Evolutionary conservation across 2,797 vertebrate species (phyloP), one percentile per base, ranked within the genome.

Genomic region (Hypotaenidia okinawae): DNA sequence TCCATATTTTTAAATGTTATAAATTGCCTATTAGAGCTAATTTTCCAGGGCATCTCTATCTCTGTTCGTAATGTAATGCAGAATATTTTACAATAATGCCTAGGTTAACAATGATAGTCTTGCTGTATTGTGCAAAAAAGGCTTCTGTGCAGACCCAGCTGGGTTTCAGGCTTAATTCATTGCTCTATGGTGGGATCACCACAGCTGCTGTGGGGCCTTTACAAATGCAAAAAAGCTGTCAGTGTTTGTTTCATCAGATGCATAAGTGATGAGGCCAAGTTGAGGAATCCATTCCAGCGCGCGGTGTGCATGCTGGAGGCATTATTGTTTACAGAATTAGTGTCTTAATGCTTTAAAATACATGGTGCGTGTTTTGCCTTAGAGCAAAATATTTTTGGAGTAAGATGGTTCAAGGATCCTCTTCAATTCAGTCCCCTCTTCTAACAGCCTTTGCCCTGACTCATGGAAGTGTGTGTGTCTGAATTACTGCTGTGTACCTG

Each of bases 221-320:
- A 99, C 98, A 99, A 99, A 99, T 99, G 99, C 99, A 99, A 99
- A 99, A 99, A 99, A 99, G 99, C 99, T 99, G 99, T 99, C 99
- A 99, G 98, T 99, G 99, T 99, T 99, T 99, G 98, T 99, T 99
- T 99, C 99, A 99, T 99, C 99, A 98, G 98, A 98, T 98, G 97
- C 98, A 99, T 98, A 99, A 99, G 98, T 98, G 98, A 99, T 99
- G 99, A 99, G 98, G 98, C 98, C 98, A 98, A 99, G 98, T 98
- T 98, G 98, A 99, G 98, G 99, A 99, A 99, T 99, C 98, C 98
- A 98, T 98, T 98, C 98, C 98, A 97, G 88, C 24, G 66, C 11
- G 21, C 97, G 83, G 97, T 96, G 96, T 97, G 97, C 97, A 95
- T 97, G 97, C 97, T 97, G 96, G 89, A 97, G 97, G 97, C 97